Base-by-base conservation (phyloP, 2,797 vertebrate species). In the Chrysocyon brachyurus region DNA sequence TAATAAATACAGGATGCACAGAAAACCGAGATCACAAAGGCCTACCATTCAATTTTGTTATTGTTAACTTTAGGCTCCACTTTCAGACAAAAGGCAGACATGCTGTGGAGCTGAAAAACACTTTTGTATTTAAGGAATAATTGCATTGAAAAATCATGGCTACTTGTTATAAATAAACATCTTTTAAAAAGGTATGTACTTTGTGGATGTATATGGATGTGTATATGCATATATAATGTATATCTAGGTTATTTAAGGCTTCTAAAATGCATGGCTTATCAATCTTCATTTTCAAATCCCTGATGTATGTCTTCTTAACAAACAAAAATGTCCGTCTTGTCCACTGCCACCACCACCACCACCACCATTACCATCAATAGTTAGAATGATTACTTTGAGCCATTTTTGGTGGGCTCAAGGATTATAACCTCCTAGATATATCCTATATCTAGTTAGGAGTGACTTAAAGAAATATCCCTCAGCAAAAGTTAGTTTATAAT, bases 1-100 rank as follows among this genome's bases (percentile, higher is more conserved):
- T 52, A 90, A 94, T 97, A 91, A 95, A 97, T 95, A 98, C 82
- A 97, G 86, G 85, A 93, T 77, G 6, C 31, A 83, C 15, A 87
- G 33, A 91, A 85, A 73, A 85, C 66, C n/a, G 64, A 61, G 17
- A 81, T 36, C 31, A 63, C 6, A 57, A 66, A 49, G 28, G 4
- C 21, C 16, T 56, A n/a, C 61, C 11, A 82, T 52, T 81, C 54
- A 82, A 26, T 31, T 72, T 61, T 33, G 4, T 54, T 61, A 73
- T 40, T 46, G 49, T 19, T 79, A 92, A 49, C 94, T 91, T 40
- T 31, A 79, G 93, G 91, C 86, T 82, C 52, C 57, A 49, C 49
- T 97, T 96, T 97, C 75, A 85, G 97, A 56, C 91, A 92, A 96
- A 33, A 93, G 70, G 73, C 85, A 98, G 96, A 96, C 87, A 95